Percentiles rank a stretch among this genome's conserved stretches.
phyloP scores from a whole-genome alignment of 2,888 invertebrate genomes.

The Dexiosoma caninum region DNA sequence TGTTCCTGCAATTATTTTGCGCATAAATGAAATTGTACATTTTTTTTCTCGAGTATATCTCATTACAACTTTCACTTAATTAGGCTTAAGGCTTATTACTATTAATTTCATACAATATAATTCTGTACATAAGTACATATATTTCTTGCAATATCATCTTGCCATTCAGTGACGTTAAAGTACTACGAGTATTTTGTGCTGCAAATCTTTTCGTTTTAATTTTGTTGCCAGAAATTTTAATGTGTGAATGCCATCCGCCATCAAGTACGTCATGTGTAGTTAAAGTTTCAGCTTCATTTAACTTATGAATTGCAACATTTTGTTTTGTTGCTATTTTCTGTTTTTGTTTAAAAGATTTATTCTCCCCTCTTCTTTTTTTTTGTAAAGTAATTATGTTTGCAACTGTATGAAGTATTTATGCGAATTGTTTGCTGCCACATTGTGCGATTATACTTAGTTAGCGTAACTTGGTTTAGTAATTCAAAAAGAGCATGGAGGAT shows the following conservation, averaged over 20 bases:
- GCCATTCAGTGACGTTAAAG: slow-evolving; percentile 42
- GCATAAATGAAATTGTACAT: slow-evolving; percentile 23
- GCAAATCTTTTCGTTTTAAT: slow-evolving; percentile 17
- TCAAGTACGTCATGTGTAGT: slow-evolving; percentile 58
- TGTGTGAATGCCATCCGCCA: slow-evolving; percentile 51
- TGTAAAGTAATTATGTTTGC: slow-evolving; percentile 31
- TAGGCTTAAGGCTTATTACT: slow-evolving; percentile 58
- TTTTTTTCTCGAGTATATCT: neutral
- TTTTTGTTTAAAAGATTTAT: slow-evolving; percentile 26
- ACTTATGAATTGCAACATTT: slow-evolving; percentile 66
- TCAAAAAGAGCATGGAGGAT: slow-evolving; percentile 58
- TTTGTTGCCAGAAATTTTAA: slow-evolving; percentile 21
- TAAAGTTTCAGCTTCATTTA: slow-evolving; percentile 65
- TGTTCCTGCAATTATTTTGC: slow-evolving; percentile 31
- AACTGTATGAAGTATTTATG: slow-evolving; percentile 32
- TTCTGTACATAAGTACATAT: neutral
- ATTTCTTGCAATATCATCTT: slow-evolving; percentile 12
- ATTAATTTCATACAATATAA: slow-evolving; percentile 44
- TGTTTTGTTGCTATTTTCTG: slow-evolving; percentile 10
- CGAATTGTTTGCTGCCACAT: slow-evolving; percentile 47
- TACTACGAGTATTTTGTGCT: no score
- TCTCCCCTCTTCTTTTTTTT: slow-evolving; percentile 40
- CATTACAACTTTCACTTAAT: slow-evolving; percentile 59
- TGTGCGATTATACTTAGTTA: slow-evolving; percentile 29
- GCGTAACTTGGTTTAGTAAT: slow-evolving; percentile 47